phyloP scores from a whole-genome alignment of 2,797 vertebrate genomes.

The Coilia nasus region DNA sequence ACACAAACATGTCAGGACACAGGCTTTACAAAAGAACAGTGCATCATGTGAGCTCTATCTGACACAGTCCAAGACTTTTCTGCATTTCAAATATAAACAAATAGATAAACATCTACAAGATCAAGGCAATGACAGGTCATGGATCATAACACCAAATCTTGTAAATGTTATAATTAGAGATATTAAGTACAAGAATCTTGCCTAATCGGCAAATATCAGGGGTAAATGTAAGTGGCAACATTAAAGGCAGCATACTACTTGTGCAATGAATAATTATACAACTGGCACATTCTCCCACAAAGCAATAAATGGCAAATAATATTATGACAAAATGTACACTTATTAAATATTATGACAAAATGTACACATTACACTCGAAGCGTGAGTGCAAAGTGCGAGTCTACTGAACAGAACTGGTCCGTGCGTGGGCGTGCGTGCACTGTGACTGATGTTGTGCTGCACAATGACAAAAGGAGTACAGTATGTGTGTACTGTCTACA shows the following conservation, averaged over 20 bases:
- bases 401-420: no score
- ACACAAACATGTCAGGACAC: constrained; percentile 6
- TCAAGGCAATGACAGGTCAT: neutral
- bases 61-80: neutral
- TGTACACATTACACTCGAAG: no score
- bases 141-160: neutral
- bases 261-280: neutral
- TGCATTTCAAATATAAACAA: neutral
- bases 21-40: neutral
- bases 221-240: neutral
- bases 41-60: neutral
- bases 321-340: no score
- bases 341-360: no score
- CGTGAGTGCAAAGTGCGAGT: no score
- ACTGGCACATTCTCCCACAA: no score
- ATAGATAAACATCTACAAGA: neutral
- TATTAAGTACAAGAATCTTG: neutral
- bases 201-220: neutral
- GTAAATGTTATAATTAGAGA: neutral
- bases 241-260: neutral
- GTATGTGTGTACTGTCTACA: neutral
- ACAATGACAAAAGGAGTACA: neutral
- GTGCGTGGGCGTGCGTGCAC: no score
- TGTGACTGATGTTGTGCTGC: no score
- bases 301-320: no score